These are phyloP conservation scores for Aleiodes alternator DNA, from an alignment of 2,888 invertebrate species.

Conservation along the genomic window DNA sequence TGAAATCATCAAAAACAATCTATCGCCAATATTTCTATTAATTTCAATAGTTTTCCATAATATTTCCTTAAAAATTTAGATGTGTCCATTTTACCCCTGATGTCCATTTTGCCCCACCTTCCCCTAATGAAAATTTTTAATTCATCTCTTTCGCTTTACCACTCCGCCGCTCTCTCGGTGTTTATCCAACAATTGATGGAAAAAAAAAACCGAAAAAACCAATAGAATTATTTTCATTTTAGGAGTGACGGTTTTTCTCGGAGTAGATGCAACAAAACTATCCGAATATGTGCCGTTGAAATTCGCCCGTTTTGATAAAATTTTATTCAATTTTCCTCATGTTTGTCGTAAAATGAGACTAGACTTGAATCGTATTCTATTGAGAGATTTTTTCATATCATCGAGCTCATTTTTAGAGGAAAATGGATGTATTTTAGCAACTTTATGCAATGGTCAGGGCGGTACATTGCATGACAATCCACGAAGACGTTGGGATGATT, in stretches of 20 bases:
- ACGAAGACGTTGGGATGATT: constrained; percentile 76
- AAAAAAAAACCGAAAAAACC: too few relatives aligned
- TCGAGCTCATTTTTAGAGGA: constrained; percentile 70
- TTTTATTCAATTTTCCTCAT: constrained; percentile 81
- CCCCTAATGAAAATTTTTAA: too few relatives aligned
- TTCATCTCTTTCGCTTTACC: too few relatives aligned
- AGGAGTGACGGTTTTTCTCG: constrained; percentile 76
- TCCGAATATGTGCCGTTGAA: constrained; percentile 63
- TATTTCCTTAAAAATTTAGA: too few relatives aligned
- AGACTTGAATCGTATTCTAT: constrained; percentile 77
- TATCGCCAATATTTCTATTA: too few relatives aligned
- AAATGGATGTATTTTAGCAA: constrained; percentile 73
- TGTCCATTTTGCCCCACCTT: too few relatives aligned
- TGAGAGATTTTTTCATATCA: constrained; percentile 76
- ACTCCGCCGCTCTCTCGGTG: too few relatives aligned
- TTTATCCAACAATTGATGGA: too few relatives aligned
- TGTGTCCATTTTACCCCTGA: too few relatives aligned
- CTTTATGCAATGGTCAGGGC: constrained; percentile 78
- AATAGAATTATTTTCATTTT: constrained; percentile 64
- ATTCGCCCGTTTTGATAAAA: constrained; percentile 72
- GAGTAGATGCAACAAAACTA: constrained; percentile 77
- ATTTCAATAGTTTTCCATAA: too few relatives aligned
- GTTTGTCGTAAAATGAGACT: constrained; percentile 80
- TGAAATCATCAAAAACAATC: too few relatives aligned
- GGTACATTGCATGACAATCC: constrained; percentile 75